Percentiles rank a stretch among this genome's conserved stretches.
Evolutionary conservation across 2,113 vertebrate genomes (phyloP).

Genomic region (Micronisus gabar): DNA sequence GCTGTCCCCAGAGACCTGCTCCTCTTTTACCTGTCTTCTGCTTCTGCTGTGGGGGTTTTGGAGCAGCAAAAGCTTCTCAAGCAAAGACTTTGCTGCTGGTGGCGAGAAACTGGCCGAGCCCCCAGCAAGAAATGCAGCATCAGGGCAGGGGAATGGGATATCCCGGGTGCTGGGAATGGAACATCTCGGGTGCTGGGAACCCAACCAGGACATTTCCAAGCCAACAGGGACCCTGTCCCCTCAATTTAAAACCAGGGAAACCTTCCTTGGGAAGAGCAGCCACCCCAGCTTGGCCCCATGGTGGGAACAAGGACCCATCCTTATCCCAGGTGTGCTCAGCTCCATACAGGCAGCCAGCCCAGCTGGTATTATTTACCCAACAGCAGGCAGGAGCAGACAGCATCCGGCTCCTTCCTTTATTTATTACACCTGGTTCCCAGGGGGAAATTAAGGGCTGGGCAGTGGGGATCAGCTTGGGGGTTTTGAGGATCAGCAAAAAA

Average conservation of each 20-base stretch:
- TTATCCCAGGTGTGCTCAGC: rapidly evolving
- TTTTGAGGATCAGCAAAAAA: not conserved
- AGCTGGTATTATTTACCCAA: not conserved
- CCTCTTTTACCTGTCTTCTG: no score
- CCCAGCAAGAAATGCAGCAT: not conserved
- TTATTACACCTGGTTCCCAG: not conserved
- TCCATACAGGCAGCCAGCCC: not conserved
- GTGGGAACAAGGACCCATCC: not conserved
- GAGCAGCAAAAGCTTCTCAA: not conserved
- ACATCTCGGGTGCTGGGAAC: not conserved
- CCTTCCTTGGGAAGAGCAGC: not conserved
- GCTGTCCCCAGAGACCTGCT: not conserved
- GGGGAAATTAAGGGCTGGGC: not conserved
- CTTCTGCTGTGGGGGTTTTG: not conserved
- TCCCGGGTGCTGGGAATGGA: no score
- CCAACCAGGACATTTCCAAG: no score
- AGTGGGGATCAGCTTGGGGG: no score
- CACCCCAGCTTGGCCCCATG: rapidly evolving
- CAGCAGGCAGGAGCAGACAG: not conserved
- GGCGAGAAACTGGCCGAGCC: not conserved
- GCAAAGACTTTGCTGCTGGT: not conserved
- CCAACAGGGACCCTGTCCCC: not conserved
- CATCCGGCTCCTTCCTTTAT: not conserved
- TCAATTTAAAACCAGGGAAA: not conserved
- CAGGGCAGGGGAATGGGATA: rapidly evolving